Evolutionary conservation across 2,113 vertebrate genomes (phyloP).

Genomic region (Cyanoliseus patagonus): DNA sequence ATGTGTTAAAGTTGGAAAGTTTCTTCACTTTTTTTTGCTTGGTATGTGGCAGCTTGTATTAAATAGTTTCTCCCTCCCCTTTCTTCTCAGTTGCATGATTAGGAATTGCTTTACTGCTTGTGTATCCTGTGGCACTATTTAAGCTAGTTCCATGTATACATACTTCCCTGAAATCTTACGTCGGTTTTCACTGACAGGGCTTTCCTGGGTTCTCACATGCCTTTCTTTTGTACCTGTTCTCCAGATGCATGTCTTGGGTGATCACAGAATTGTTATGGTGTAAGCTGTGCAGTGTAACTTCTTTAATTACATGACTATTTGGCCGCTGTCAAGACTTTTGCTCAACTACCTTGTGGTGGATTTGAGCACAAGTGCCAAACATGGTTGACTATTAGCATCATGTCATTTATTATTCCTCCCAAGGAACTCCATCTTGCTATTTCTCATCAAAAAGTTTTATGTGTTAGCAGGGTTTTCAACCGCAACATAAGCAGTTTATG

Average conservation of each 20-base stretch:
- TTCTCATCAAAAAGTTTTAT: not conserved
- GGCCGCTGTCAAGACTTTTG: not conserved
- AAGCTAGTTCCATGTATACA: not conserved
- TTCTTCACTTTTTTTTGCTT: not conserved
- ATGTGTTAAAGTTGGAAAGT: slow-evolving; percentile 41
- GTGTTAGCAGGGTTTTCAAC: not conserved
- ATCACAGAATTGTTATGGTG: not conserved
- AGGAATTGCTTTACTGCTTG: not conserved
- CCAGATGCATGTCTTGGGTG: not conserved
- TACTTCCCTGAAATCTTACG: not conserved
- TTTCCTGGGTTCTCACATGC: not conserved
- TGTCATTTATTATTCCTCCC: not conserved
- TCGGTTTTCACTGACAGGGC: not conserved
- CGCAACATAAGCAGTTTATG: not conserved
- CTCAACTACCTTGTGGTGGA: not conserved
- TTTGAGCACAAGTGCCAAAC: not conserved
- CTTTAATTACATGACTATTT: not conserved
- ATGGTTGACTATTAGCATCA: not conserved
- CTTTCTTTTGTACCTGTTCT: not conserved
- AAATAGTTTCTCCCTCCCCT: not conserved
- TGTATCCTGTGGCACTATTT: not conserved
- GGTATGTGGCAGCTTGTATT: not conserved
- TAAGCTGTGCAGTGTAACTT: not conserved
- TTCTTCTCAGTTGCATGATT: not conserved
- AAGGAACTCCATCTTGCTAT: not conserved